Conservation (phyloP, 2,888 invertebrate genomes). For the Andrena camellia region DNA sequence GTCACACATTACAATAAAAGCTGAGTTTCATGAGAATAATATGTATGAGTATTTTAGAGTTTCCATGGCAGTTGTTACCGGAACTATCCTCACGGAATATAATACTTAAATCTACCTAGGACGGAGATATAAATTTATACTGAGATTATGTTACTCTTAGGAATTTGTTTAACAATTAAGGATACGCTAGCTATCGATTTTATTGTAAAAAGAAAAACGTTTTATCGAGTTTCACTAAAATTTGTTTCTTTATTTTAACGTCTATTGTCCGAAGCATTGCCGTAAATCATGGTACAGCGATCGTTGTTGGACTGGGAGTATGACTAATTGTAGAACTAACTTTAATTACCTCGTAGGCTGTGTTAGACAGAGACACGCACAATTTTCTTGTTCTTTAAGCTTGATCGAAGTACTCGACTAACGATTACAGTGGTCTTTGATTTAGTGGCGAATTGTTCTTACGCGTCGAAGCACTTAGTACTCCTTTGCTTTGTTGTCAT, state of each 20-base stretch:
- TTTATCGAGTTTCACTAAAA: background rate
- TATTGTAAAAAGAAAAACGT: background rate
- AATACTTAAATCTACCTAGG: background rate
- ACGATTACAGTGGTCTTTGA: conserved; percentile 1
- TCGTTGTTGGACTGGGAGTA: background rate
- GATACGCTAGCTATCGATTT: background rate
- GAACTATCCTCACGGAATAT: background rate
- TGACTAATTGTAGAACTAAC: conserved; percentile 11
- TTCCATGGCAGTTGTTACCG: background rate
- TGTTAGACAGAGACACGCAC: background rate
- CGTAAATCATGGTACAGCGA: too few relatives aligned
- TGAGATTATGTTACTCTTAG: background rate
- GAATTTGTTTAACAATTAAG: conserved; percentile 8
- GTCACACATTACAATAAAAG: conserved; percentile 46
- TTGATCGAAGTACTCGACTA: conserved; percentile 18
- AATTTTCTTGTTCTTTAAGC: background rate
- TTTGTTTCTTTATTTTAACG: background rate
- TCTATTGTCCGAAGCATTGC: background rate
- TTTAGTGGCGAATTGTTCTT: background rate
- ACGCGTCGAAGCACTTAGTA: background rate
- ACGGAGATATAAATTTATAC: background rate
- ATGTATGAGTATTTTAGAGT: conserved; percentile 3
- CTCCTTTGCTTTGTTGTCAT: conserved; percentile 16
- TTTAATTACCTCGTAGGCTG: background rate
- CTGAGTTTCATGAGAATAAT: conserved; percentile 3